phyloP scores from a whole-genome alignment of 2,888 invertebrate genomes.

The Hyles lineata region DNA sequence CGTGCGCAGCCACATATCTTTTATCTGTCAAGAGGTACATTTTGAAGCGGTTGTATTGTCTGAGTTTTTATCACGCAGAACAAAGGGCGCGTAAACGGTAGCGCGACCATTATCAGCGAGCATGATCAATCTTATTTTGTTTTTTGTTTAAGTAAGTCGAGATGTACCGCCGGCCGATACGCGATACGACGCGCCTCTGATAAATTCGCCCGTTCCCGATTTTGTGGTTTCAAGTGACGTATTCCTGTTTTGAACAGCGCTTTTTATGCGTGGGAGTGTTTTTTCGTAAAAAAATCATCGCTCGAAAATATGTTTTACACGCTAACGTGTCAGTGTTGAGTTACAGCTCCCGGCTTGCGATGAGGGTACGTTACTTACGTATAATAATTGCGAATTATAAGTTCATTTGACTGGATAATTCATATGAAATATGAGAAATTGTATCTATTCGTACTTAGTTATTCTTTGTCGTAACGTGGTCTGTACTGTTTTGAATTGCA shows the following conservation, averaged over 20 bases:
- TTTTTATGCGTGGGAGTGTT: conserved; percentile 40
- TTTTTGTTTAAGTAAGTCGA: conserved; percentile 23
- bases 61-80: conserved; percentile 77
- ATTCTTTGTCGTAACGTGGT: no score
- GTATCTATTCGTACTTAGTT: no score
- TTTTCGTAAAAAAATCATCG: conserved; percentile 24
- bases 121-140: conserved; percentile 78
- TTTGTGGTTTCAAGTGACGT: conserved; percentile 59
- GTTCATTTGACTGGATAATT: conserved; percentile 1
- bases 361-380: neutral
- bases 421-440: neutral
- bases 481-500: no score
- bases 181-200: conserved; percentile 64
- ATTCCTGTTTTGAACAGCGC: conserved; percentile 52
- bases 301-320: conserved; percentile 35
- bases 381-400: neutral
- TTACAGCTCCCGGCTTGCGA: neutral
- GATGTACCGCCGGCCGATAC: conserved; percentile 62
- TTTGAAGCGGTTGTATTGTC: conserved; percentile 75
- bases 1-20: conserved; percentile 63
- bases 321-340: conserved; percentile 1
- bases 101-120: conserved; percentile 76
- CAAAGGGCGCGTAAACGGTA: conserved; percentile 83
- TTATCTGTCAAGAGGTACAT: conserved; percentile 69
- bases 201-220: conserved; percentile 61